phyloP scores from a whole-genome alignment of 2,113 vertebrate species.

The Nesoenas mayeri region DNA sequence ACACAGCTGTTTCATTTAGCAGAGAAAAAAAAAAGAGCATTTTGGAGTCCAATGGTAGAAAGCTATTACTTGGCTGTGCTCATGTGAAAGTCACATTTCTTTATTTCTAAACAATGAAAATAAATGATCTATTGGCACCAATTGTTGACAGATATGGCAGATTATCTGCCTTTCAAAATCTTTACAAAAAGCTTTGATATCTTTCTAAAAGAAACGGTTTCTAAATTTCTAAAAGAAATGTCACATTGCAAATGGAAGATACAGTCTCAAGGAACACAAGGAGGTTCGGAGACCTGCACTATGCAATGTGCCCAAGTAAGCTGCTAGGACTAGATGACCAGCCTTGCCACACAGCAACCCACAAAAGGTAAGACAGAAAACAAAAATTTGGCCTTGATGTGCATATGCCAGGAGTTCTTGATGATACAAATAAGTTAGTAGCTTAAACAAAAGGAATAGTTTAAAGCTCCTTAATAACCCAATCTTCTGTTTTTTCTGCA shows the following conservation, averaged over 20 bases:
- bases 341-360: neutral
- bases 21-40: neutral
- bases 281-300: neutral
- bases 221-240: neutral
- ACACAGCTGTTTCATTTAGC: neutral
- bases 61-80: neutral
- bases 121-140: neutral
- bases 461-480: neutral
- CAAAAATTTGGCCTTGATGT: neutral
- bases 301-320: neutral
- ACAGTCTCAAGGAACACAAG: neutral
- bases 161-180: neutral
- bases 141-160: neutral
- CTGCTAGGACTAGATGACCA: neutral
- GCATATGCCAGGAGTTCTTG: fast-evolving
- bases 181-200: neutral
- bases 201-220: neutral
- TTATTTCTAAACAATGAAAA: neutral
- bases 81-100: neutral
- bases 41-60: neutral
- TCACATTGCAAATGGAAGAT: neutral
- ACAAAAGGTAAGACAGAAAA: neutral
- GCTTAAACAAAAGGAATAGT: neutral
- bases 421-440: neutral
- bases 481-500: neutral